phyloP scores from a whole-genome alignment of 2,113 vertebrate species.

The Vulpes lagopus region DNA sequence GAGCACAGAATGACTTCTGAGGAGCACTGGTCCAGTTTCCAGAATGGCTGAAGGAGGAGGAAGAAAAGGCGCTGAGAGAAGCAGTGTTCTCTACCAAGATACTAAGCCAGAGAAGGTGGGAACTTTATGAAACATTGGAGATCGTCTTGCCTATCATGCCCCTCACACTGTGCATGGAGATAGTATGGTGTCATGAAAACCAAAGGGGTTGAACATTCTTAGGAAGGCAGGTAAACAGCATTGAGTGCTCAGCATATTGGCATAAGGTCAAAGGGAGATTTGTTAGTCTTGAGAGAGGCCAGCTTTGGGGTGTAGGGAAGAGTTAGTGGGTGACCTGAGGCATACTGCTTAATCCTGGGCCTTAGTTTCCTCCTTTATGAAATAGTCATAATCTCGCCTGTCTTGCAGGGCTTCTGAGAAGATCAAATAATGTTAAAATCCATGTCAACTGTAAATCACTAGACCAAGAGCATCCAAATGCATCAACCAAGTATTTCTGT shows the following conservation, averaged over 20 bases:
- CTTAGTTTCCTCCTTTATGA: neutral
- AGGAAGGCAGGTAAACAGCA: neutral
- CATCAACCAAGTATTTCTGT: neutral
- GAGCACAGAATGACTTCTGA: neutral
- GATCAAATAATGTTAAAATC: neutral
- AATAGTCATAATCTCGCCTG: neutral
- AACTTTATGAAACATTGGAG: neutral
- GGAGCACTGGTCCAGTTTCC: neutral
- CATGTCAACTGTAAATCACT: neutral
- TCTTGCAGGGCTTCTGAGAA: neutral
- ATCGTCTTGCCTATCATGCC: rapidly evolving
- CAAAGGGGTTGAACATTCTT: neutral
- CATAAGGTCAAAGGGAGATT: neutral
- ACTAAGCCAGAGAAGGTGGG: neutral
- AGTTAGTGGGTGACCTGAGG: too few relatives aligned
- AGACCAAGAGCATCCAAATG: neutral
- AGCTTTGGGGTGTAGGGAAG: neutral
- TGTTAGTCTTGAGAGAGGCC: neutral
- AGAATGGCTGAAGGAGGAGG: neutral
- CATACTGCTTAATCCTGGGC: neutral
- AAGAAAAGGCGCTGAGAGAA: neutral
- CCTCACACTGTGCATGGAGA: too few relatives aligned
- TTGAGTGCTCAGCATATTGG: neutral
- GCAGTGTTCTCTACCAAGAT: neutral
- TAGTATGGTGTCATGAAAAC: neutral